A percentile compares a stretch with the other conserved stretches of the same genome.
phyloP scores from a whole-genome alignment of 2,797 vertebrate genomes.

The Poliocrania exsul region DNA sequence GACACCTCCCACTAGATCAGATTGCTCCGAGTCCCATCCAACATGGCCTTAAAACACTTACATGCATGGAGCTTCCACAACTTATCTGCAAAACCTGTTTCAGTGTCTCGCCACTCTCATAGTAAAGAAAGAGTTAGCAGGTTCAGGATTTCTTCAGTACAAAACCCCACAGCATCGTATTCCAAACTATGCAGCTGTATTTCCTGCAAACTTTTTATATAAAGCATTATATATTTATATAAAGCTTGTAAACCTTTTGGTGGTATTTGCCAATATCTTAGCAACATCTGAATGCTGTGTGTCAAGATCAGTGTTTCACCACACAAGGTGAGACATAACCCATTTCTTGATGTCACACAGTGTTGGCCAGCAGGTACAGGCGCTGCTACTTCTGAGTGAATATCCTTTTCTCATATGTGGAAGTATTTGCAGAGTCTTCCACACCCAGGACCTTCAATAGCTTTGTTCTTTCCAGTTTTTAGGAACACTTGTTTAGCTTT shows the following conservation, averaged over 20 bases:
- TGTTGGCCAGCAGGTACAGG: neutral
- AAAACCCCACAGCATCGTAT: neutral
- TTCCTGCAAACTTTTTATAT: neutral
- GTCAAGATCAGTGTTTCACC: neutral
- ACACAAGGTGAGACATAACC: neutral
- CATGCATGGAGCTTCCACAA: neutral
- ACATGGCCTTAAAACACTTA: neutral
- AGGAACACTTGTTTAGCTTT: neutral
- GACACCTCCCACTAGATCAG: neutral
- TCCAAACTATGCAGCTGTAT: neutral
- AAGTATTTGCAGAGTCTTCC: neutral
- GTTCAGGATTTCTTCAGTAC: neutral
- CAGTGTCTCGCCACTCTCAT: neutral
- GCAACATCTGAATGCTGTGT: neutral
- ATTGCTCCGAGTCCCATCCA: neutral
- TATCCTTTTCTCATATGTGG: neutral
- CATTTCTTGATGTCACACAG: neutral
- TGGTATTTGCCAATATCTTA: neutral
- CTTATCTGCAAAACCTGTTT: neutral
- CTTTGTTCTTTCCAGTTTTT: neutral
- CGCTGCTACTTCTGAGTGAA: neutral
- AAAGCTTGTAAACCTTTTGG: neutral
- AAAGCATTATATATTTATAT: neutral
- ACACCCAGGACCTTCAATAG: neutral
- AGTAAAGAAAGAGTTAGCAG: neutral